These are phyloP conservation scores for Triops cancriformis DNA, from an alignment of 1,140 invertebrate species.

Conservation along the genomic window DNA sequence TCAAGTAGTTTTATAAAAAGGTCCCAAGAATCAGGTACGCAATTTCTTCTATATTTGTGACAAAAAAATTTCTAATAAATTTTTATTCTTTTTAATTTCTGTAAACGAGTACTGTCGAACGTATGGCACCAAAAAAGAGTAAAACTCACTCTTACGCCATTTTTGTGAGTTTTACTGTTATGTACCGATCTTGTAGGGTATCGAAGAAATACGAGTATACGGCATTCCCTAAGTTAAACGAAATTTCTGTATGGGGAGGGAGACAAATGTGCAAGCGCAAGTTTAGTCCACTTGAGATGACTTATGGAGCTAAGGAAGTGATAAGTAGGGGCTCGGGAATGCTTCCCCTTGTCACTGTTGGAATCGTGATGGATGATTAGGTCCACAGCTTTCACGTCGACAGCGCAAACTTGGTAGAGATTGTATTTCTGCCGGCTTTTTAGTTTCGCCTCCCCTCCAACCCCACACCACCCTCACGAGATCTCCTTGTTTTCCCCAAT, in stretches of 20 bases:
- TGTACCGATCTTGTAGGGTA: no score
- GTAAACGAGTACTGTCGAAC: no score
- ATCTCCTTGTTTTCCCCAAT: no score
- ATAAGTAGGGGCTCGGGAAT: neutral
- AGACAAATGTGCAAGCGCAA: neutral
- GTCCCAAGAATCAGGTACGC: no score
- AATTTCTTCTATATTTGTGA: no score
- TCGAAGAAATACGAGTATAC: neutral
- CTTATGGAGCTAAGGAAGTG: neutral
- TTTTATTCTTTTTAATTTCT: no score
- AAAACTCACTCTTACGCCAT: no score
- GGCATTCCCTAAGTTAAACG: neutral
- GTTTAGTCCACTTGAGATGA: constrained; percentile 5
- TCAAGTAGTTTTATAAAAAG: no score
- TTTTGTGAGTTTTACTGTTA: no score
- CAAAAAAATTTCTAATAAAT: no score
- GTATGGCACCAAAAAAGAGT: no score
- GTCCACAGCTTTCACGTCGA: neutral
- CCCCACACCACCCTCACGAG: no score
- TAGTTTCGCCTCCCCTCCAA: neutral
- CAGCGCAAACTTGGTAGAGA: neutral
- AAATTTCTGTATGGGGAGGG: neutral
- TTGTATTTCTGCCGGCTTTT: constrained; percentile 5
- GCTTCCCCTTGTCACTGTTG: neutral
- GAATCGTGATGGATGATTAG: constrained; percentile 10